A percentile compares a stretch with the other conserved stretches of the same genome.
Conservation (phyloP, 2,113 vertebrate genomes). For the Phyllostomus hastatus region DNA sequence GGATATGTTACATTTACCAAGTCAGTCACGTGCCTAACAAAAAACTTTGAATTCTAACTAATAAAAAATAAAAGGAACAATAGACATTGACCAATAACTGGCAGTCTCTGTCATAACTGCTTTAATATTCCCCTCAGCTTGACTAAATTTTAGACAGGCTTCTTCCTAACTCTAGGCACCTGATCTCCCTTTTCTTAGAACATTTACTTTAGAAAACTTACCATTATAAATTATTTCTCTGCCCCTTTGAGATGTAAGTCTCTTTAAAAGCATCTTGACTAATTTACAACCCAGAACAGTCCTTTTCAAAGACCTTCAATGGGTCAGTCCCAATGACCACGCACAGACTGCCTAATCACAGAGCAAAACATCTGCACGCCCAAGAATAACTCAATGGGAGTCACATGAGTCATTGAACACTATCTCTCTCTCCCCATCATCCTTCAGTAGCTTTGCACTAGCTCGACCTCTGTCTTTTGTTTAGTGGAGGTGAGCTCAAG, state of each 20-base stretch:
- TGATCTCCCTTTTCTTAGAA: not conserved
- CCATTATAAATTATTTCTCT: not conserved
- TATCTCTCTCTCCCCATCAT: rapidly evolving
- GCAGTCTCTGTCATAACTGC: not conserved
- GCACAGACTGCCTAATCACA: not conserved
- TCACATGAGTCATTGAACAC: no score
- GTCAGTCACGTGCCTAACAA: not conserved
- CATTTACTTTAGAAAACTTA: not conserved
- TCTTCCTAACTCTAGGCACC: not conserved
- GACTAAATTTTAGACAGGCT: not conserved
- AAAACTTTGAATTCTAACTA: not conserved
- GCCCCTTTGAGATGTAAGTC: not conserved
- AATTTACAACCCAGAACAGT: not conserved
- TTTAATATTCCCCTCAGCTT: not conserved
- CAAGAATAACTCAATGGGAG: not conserved
- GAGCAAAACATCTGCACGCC: not conserved
- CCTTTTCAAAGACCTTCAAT: not conserved
- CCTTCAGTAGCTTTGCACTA: not conserved
- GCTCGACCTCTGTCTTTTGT: not conserved
- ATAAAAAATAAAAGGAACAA: not conserved
- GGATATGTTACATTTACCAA: not conserved
- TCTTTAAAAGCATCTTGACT: not conserved
- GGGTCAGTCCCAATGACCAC: not conserved
- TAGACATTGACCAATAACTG: not conserved
- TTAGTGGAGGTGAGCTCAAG: not conserved